These are phyloP conservation scores for Cheilosia variabilis DNA, from an alignment of 2,888 invertebrate species.

Conservation along the genomic window DNA sequence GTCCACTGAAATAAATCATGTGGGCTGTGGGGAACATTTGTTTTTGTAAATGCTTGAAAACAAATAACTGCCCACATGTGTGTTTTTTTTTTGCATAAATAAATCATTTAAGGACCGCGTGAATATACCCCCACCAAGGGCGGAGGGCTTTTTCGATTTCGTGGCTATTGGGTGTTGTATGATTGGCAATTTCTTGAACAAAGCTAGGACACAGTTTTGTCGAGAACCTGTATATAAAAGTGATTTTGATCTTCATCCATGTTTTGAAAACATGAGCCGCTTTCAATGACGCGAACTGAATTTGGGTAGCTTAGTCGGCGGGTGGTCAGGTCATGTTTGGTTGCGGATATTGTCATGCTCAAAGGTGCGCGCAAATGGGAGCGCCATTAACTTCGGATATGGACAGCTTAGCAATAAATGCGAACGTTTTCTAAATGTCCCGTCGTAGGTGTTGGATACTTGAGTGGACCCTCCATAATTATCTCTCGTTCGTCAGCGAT, in stretches of 20 bases:
- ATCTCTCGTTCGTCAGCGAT: too few species aligned
- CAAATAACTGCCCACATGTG: background rate
- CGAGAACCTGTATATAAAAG: background rate
- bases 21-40: slow-evolving; percentile 9
- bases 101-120: slow-evolving; percentile 21
- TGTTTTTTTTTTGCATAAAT: background rate
- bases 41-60: slow-evolving; percentile 7
- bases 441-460: too few species aligned
- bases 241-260: background rate
- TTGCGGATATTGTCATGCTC: too few species aligned
- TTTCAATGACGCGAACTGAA: too few species aligned
- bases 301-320: background rate
- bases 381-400: too few species aligned
- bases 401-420: too few species aligned
- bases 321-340: background rate
- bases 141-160: slow-evolving; percentile 13
- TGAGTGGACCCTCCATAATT: too few species aligned
- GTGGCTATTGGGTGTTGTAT: background rate
- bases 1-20: slow-evolving; percentile 3
- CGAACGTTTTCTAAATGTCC: too few species aligned
- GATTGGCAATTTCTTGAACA: background rate
- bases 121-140: slow-evolving; percentile 21
- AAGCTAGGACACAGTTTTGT: background rate
- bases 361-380: too few species aligned
- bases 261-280: background rate